Conservation (phyloP, 2,797 vertebrate species). For the Synanceia verrucosa region DNA sequence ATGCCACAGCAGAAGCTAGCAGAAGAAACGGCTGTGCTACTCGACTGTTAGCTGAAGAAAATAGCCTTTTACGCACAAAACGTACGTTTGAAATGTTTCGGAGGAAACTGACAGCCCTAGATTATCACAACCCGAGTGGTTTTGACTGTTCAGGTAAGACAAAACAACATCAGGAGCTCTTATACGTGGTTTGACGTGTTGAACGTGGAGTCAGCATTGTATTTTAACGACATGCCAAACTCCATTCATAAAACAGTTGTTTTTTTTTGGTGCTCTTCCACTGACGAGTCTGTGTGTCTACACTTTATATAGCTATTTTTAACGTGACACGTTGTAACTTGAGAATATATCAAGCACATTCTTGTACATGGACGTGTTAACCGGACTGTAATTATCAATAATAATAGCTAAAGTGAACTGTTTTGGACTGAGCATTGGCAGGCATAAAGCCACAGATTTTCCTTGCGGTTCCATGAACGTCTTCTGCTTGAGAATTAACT, state of each 20-base stretch:
- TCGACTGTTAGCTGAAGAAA: not conserved
- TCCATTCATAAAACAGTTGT: not conserved
- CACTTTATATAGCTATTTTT: too few species aligned
- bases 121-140: constrained; percentile 91
- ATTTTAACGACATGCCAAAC: not conserved
- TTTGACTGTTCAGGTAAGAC: constrained; percentile 92
- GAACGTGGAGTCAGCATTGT: constrained; percentile 16
- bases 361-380: too few species aligned
- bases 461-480: too few species aligned
- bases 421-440: too few species aligned
- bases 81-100: constrained; percentile 86
- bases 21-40: not conserved
- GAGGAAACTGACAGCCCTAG: constrained; percentile 92
- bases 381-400: too few species aligned
- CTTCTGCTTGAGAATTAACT: too few species aligned
- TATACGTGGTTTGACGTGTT: not conserved
- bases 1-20: not conserved
- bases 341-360: too few species aligned
- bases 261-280: accelerated
- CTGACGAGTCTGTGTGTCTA: accelerated
- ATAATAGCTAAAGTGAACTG: too few species aligned
- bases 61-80: not conserved
- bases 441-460: too few species aligned
- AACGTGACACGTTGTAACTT: too few species aligned
- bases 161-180: accelerated